A percentile compares a stretch with the other conserved stretches of the same genome.
These are phyloP conservation scores for Leucozona laternaria DNA, from an alignment of 2,888 invertebrate genomes.

Conservation along the genomic window DNA sequence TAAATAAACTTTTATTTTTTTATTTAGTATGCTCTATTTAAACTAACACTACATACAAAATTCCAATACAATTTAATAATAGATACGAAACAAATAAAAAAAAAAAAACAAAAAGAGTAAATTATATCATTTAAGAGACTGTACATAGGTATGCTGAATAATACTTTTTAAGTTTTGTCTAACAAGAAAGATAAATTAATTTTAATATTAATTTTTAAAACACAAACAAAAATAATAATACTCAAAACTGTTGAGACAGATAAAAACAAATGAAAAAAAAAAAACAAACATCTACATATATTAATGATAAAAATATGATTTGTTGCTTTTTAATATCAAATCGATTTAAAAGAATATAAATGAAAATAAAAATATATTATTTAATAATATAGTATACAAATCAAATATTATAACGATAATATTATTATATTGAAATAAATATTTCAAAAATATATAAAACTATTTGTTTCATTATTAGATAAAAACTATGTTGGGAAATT, in stretches of 20 bases:
- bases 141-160: constrained; percentile 73
- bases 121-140: constrained; percentile 74
- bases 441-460: constrained; percentile 42
- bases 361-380: constrained; percentile 65
- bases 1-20: not conserved
- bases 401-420: constrained; percentile 64
- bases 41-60: constrained; percentile 16
- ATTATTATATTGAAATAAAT: constrained; percentile 71
- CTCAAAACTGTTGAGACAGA: constrained; percentile 40
- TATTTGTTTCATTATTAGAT: not conserved
- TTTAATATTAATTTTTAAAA: constrained; percentile 64
- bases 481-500: too few species aligned
- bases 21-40: constrained; percentile 23
- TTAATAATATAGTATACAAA: constrained; percentile 63
- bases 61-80: constrained; percentile 38
- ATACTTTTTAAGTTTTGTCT: constrained; percentile 64
- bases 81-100: constrained; percentile 40
- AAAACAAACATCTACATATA: constrained; percentile 16
- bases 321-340: constrained; percentile 75
- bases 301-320: constrained; percentile 59
- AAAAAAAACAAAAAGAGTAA: constrained; percentile 31
- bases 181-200: constrained; percentile 61
- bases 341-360: constrained; percentile 51
- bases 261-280: too few species aligned
- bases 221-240: constrained; percentile 45